phyloP scores from a whole-genome alignment of 2,113 vertebrate genomes.

The Heptranchias perlo region DNA sequence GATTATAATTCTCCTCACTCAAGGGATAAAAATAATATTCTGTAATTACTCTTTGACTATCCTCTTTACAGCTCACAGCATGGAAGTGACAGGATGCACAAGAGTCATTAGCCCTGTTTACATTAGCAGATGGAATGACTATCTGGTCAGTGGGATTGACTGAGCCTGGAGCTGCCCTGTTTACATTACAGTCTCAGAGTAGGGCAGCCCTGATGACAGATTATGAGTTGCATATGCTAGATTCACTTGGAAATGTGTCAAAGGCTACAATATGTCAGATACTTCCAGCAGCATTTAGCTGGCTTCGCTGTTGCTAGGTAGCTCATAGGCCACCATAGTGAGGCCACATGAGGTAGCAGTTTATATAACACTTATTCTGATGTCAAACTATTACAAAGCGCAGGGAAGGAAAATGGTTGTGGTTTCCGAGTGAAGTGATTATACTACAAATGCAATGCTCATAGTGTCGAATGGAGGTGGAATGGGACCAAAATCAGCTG shows the following conservation, averaged over 20 bases:
- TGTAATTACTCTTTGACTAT: not conserved
- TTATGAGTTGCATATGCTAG: constrained; percentile 14
- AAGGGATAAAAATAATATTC: not conserved
- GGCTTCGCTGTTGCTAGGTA: not conserved
- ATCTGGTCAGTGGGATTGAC: constrained; percentile 4
- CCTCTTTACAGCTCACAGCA: constrained; percentile 14
- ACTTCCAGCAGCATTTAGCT: not conserved
- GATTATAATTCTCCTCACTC: not conserved
- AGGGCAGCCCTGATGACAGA: constrained; percentile 14
- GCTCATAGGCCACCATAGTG: constrained; percentile 9
- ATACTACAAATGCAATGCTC: not conserved
- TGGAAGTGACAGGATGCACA: not conserved
- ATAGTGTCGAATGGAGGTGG: too few relatives aligned
- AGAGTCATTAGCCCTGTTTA: constrained; percentile 34
- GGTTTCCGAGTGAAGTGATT: not conserved
- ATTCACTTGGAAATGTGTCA: constrained; percentile 6
- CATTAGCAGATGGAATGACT: constrained; percentile 2
- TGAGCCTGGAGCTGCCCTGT: constrained; percentile 24
- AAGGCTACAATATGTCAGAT: not conserved
- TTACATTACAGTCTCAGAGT: not conserved
- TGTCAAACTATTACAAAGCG: not conserved
- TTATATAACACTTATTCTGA: constrained; percentile 18
- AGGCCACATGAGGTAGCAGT: not conserved
- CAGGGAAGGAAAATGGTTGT: not conserved
- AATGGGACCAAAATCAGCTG: not conserved